A percentile compares a stretch with the other conserved stretches of the same genome.
Conservation (phyloP, 2,113 vertebrate species). For the Micronycteris hirsuta region DNA sequence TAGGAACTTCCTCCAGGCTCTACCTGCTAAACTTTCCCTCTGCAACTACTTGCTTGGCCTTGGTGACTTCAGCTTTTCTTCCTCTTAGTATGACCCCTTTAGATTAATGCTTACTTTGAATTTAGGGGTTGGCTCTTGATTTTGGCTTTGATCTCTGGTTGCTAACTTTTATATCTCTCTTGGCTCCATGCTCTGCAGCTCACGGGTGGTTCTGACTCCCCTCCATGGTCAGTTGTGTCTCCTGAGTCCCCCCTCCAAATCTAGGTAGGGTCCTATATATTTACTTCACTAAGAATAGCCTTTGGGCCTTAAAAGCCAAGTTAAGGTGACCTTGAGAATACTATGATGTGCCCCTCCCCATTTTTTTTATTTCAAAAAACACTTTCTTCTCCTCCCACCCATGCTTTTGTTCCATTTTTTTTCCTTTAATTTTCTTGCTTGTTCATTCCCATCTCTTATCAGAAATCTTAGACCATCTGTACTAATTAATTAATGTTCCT, state of each 20-base stretch:
- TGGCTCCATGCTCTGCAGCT: background rate
- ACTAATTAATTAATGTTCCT: background rate
- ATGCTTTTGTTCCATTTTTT: background rate
- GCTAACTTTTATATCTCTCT: background rate
- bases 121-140: background rate
- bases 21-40: background rate
- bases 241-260: background rate
- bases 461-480: background rate
- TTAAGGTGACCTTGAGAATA: background rate
- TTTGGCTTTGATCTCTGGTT: background rate
- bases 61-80: background rate
- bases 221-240: background rate
- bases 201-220: background rate
- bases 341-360: background rate
- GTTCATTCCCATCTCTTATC: background rate
- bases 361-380: slow-evolving; percentile 19
- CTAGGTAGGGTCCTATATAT: background rate
- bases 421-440: slow-evolving; percentile 34
- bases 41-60: background rate
- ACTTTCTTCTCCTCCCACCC: background rate
- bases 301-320: background rate
- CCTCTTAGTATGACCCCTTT: background rate
- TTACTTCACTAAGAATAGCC: background rate
- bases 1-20: background rate
- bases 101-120: background rate